Evolutionary conservation across 2,797 vertebrate genomes (phyloP), one percentile per base, ranked within the genome.

Genomic region (Tamandua tetradactyla): DNA sequence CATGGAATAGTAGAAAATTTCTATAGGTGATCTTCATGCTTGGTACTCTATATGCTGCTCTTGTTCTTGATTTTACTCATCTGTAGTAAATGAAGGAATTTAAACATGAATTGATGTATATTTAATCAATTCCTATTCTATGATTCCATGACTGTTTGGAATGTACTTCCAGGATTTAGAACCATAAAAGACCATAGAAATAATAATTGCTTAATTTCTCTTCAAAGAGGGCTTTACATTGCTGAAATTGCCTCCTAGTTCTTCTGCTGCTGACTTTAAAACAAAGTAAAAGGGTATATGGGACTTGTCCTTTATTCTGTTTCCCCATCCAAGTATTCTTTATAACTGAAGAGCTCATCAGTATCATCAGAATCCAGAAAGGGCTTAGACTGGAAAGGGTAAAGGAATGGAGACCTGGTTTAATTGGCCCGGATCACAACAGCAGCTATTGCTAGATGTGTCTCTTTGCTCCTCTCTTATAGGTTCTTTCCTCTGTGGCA

Each of bases 111-210:
- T 55, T 20, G 8, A 71, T 61, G 3, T 7, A n/a, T 93, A 86
- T 93, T 93, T 88, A 84, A 91, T n/a, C n/a, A n/a, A n/a, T n/a
- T 25, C 1, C 44, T 1, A 72, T 88, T 88, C 35, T 64, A 2
- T 64, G 13, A 2, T 93, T 94, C 69, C 62, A 35, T 13, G 47
- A n/a, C 1, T 59, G 18, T 68, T 75, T 64, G 35, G 49, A 92
- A 62, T 13, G 59, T 17, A 85, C 68, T 87, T 68, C 59, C n/a
- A 83, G 44, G 75, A 32, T n/a, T 94, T 90, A 81, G 57, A 93
- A 76, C 27, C 27, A 47, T 75, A 75, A 10, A 85, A 8, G 22
- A 79, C 49, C 86, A 32, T 72, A 82, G 25, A 88, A 80, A 32
- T 52, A 71, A 79, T 80, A 7, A 69, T 68, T 71, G 9, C 47